Evolutionary conservation across 2,113 vertebrate species (phyloP), one percentile per base, ranked within the genome.

Genomic region (Chunga burmeisteri): DNA sequence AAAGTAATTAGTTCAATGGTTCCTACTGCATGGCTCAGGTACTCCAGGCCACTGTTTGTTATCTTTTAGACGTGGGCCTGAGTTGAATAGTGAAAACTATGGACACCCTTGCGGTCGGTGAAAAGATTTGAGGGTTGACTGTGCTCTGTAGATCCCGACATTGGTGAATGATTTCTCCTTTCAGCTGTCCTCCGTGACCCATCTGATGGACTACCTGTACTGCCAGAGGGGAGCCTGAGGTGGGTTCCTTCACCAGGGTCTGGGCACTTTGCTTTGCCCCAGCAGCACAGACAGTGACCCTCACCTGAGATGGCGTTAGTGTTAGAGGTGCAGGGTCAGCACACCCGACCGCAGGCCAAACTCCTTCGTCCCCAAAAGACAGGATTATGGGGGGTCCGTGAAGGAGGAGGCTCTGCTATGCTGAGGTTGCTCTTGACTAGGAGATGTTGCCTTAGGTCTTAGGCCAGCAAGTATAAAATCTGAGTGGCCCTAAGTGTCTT

Each of bases 271-370:
- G 38, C 38, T 68, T 61, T 75, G 22, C n/a, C 50, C 27, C 40
- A 62, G 62, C 40, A 80, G 16, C 42, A 49, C 46, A 49, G 68
- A 72, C 72, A 62, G 30, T 66, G 34, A 9, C n/a, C 30, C 30
- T 81, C 34, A n/a, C 32, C n/a, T 50, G 65, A 18, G 46, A 12
- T 0, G 4, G 8, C 1, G 0, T 71, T 75, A 30, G 10, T 38
- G 34, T 56, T 52, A 77, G 73, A 87, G 40, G 7, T 29, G 5
- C 14, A 44, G 55, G 29, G 42, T 56, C 25, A 85, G 34, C 29
- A 23, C 8, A 19, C 30, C 25, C 0, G 1, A 23, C 52, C 52
- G 66, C 29, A 56, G 47, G 30, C 14, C 74, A 85, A 27, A 13
- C 9, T 55, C 3, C 20, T 47, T 3, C 4, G 9, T 67, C 16